Percentiles rank a stretch among this genome's conserved stretches.
Conservation (phyloP, 2,797 vertebrate genomes). For the Molossus alvarezi region DNA sequence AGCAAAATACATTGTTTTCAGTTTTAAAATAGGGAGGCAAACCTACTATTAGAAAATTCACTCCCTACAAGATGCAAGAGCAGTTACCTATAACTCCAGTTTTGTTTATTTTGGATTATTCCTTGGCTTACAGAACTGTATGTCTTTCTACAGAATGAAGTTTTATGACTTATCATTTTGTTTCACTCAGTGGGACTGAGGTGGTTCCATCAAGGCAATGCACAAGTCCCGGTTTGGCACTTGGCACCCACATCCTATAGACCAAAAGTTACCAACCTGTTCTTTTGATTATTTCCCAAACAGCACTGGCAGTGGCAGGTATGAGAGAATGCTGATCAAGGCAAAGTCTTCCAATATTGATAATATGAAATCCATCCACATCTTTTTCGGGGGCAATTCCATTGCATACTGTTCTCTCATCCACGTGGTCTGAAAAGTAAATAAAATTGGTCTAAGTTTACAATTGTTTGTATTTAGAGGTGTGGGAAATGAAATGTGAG, state of each 20-base stretch:
- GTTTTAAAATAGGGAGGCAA: background rate
- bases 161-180: background rate
- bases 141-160: background rate
- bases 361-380: conserved; percentile 96
- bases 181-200: background rate
- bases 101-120: background rate
- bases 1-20: conserved; percentile 32
- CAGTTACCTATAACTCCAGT: background rate
- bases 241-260: fast-evolving
- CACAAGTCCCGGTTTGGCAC: background rate
- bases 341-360: conserved; percentile 96
- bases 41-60: background rate
- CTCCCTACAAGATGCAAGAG: background rate
- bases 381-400: conserved; percentile 96
- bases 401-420: conserved; percentile 94
- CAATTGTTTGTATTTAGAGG: background rate
- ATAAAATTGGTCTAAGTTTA: conserved; percentile 25
- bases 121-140: background rate
- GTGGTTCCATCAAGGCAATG: background rate
- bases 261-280: conserved; percentile 89
- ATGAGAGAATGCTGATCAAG: conserved; percentile 95
- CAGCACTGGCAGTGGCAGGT: conserved; percentile 95
- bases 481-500: background rate
- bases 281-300: conserved; percentile 96
- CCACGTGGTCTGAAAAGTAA: conserved; percentile 92